Evolutionary conservation across 2,113 vertebrate species (phyloP).

Genomic region (Ophiodon elongatus): DNA sequence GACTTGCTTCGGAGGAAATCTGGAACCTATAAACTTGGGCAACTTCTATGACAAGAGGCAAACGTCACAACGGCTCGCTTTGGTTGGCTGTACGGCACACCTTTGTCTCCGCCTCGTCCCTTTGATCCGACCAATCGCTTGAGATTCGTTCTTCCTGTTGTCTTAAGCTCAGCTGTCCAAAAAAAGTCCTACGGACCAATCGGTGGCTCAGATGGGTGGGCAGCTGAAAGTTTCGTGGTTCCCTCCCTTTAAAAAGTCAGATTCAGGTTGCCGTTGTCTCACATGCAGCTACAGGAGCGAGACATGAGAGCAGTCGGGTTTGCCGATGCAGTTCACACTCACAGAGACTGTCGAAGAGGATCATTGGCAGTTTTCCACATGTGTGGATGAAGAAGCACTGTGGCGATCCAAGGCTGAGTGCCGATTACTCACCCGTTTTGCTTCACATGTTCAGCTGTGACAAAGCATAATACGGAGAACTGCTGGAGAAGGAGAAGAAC

Average conservation of each 20-base stretch:
- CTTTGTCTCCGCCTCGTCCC: slow-evolving; percentile 77
- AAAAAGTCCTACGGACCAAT: slow-evolving; percentile 74
- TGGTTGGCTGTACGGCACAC: slow-evolving; percentile 83
- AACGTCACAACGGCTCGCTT: slow-evolving; percentile 83
- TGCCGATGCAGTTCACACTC: slow-evolving; percentile 33
- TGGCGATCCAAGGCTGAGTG: neutral
- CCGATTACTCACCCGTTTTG: slow-evolving; percentile 2
- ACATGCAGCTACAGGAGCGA: slow-evolving; percentile 64
- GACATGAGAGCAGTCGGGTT: slow-evolving; percentile 34
- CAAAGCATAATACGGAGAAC: neutral
- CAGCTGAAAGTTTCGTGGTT: slow-evolving; percentile 57
- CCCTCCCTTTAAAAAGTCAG: slow-evolving; percentile 81
- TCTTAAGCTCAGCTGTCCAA: slow-evolving; percentile 64
- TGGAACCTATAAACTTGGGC: slow-evolving; percentile 92
- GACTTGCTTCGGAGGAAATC: slow-evolving; percentile 84
- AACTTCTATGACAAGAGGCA: slow-evolving; percentile 81
- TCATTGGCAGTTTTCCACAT: slow-evolving; percentile 25
- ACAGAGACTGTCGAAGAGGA: slow-evolving; percentile 22
- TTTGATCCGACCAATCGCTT: slow-evolving; percentile 72
- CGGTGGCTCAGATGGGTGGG: slow-evolving; percentile 72
- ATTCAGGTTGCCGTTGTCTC: slow-evolving; percentile 70
- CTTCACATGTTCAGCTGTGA: slow-evolving; percentile 28
- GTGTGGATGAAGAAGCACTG: slow-evolving; percentile 41
- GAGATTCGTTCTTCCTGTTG: slow-evolving; percentile 71
- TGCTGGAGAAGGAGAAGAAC: slow-evolving; percentile 28